phyloP scores from a whole-genome alignment of 2,113 vertebrate genomes.

The Trachemys scripta region DNA sequence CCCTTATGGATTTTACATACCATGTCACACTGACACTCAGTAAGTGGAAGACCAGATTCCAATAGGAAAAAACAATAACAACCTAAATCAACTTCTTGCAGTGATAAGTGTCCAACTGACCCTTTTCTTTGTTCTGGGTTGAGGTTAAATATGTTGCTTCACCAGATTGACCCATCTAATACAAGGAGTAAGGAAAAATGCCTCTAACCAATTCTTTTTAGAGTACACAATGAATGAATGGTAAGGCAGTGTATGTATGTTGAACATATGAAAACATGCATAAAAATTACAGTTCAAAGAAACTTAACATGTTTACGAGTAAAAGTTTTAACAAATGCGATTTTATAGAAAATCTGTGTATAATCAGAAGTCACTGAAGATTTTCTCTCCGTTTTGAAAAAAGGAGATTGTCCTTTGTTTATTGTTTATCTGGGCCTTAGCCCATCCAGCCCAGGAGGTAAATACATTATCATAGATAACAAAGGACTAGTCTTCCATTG shows the following conservation, averaged over 20 bases:
- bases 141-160: neutral
- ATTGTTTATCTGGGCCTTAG: neutral
- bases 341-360: neutral
- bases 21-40: neutral
- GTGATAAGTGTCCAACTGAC: neutral
- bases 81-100: neutral
- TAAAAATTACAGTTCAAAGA: neutral
- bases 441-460: neutral
- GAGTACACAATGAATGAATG: neutral
- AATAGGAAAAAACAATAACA: neutral
- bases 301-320: neutral
- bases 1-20: neutral
- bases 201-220: neutral
- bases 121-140: neutral
- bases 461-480: neutral
- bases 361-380: neutral
- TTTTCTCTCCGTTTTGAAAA: neutral
- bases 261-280: neutral
- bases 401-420: neutral
- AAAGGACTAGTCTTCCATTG: constrained; percentile 1
- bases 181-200: neutral
- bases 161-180: neutral
- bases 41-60: neutral
- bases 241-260: neutral
- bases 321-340: neutral